These are phyloP conservation scores for Epistrophe grossulariae DNA, from an alignment of 2,888 invertebrate genomes.

Conservation along the genomic window DNA sequence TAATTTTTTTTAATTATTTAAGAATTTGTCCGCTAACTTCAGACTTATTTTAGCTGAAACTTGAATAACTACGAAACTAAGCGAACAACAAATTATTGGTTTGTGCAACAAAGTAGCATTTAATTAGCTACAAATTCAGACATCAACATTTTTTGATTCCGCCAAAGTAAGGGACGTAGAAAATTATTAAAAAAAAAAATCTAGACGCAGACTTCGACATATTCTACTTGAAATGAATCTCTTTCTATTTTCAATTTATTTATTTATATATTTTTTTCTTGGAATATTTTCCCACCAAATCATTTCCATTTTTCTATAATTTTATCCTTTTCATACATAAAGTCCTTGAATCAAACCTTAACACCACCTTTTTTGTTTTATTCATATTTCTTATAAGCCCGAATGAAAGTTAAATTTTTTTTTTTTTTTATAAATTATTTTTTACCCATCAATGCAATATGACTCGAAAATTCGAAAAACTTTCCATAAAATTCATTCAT, in stretches of 20 bases:
- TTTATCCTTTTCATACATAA: background rate
- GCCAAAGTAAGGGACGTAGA: too few species aligned
- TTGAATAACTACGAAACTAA: too few species aligned
- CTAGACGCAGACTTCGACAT: background rate
- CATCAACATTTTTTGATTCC: too few species aligned
- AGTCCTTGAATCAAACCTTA: background rate
- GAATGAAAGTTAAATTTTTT: slow-evolving; percentile 19
- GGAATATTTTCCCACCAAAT: background rate
- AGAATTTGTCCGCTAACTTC: too few species aligned
- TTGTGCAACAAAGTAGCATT: too few species aligned
- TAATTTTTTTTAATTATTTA: too few species aligned
- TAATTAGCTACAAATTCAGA: too few species aligned
- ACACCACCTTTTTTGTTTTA: background rate
- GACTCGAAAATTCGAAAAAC: slow-evolving; percentile 61
- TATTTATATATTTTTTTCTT: background rate
- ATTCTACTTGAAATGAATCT: background rate
- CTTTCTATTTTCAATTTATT: slow-evolving; percentile 7
- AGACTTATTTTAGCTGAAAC: too few species aligned
- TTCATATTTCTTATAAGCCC: slow-evolving; percentile 18
- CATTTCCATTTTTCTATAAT: slow-evolving; percentile 11
- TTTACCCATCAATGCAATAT: slow-evolving; percentile 57
- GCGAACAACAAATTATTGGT: too few species aligned
- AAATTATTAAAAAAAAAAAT: background rate
- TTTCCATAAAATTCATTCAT: slow-evolving; percentile 45
- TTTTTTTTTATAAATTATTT: background rate